A percentile compares a stretch with the other conserved stretches of the same genome.
These are phyloP conservation scores for Plebejus argus DNA, from an alignment of 2,888 invertebrate genomes.

Conservation along the genomic window DNA sequence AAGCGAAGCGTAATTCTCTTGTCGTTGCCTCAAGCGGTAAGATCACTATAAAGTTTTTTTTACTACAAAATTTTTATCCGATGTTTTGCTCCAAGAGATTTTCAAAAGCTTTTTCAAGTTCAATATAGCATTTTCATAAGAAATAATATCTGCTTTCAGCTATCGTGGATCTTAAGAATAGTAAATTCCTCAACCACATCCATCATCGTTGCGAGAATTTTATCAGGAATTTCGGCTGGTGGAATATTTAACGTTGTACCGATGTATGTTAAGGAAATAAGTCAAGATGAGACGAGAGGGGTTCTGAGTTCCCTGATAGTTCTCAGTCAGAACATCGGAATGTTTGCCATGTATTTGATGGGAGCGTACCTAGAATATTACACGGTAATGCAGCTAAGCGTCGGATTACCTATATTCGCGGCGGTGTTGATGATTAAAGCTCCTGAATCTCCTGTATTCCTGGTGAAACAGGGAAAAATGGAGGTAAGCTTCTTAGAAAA, in stretches of 20 bases:
- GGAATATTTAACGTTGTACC: slow-evolving; percentile 29
- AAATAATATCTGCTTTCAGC: neutral
- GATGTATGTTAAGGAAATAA: slow-evolving; percentile 37
- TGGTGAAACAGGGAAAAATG: slow-evolving; percentile 33
- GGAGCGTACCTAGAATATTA: slow-evolving; percentile 35
- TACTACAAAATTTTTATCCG: neutral
- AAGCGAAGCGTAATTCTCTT: slow-evolving; percentile 65
- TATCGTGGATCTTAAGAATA: slow-evolving; percentile 34
- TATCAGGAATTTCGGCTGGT: slow-evolving; percentile 31
- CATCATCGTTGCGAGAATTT: slow-evolving; percentile 7
- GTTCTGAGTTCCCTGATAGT: slow-evolving; percentile 34
- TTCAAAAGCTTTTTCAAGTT: too few species aligned
- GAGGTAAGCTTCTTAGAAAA: slow-evolving; percentile 16
- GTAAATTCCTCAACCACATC: neutral
- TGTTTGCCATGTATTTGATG: slow-evolving; percentile 36
- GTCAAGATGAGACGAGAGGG: slow-evolving; percentile 36
- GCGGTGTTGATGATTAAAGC: slow-evolving; percentile 29
- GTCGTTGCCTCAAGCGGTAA: slow-evolving; percentile 65
- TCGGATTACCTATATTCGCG: slow-evolving; percentile 20
- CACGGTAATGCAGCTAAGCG: neutral
- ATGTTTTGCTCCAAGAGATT: too few species aligned
- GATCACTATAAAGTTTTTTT: slow-evolving; percentile 39
- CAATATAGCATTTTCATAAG: neutral
- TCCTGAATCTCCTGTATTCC: slow-evolving; percentile 27
- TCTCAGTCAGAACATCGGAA: slow-evolving; percentile 32